Base-by-base conservation (phyloP, 2,888 invertebrate species). In the Spisula solida region DNA sequence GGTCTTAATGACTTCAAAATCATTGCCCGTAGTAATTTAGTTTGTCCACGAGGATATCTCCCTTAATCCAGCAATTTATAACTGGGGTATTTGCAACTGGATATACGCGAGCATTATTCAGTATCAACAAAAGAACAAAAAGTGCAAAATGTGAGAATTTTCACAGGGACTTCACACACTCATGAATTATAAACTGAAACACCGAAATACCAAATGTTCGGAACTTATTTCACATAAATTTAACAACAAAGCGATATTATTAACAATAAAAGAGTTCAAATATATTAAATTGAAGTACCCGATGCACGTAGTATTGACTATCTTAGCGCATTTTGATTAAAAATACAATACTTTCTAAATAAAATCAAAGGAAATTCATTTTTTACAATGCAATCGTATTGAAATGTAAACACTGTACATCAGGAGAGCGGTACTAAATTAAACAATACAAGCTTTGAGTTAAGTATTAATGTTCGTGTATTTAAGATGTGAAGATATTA, bases 371-470 rank as follows among this genome's bases (percentile, higher is more conserved):
- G 75, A 18, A 75, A 75, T 18, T 75, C 29, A 34, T 34, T 75
- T 75, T 75, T 75, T 75, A 75, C 34, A 31, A 75, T 75, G 75
- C 75, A 75, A 75, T 75, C 60, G 60, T 66, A 66, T 66, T 66
- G 60, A 25, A 66, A 75, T 12, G 75, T 34, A 75, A 75, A 75
- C 75, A 75, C 34, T 12, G 16, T 75, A 75, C 25, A 75, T 75
- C 75, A 75, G 31, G 75, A 75, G 16, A 8, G 29, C 12, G 34
- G 18, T 16, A 75, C 34, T 18, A 75, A 75, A 75, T 75, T 34
- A 75, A 75, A 75, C 75, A 75, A 31, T 75, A 31, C 75, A 31
- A 31, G 75, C 75, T 75, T 75, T 31, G 18, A 75, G 29, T 75
- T 34, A 34, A 75, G 12, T 31, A 75, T 75, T 34, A 75, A 75